phyloP scores from a whole-genome alignment of 37 sponge, comb jelly and placozoan genomes.

The Dysidea cf. avara region DNA sequence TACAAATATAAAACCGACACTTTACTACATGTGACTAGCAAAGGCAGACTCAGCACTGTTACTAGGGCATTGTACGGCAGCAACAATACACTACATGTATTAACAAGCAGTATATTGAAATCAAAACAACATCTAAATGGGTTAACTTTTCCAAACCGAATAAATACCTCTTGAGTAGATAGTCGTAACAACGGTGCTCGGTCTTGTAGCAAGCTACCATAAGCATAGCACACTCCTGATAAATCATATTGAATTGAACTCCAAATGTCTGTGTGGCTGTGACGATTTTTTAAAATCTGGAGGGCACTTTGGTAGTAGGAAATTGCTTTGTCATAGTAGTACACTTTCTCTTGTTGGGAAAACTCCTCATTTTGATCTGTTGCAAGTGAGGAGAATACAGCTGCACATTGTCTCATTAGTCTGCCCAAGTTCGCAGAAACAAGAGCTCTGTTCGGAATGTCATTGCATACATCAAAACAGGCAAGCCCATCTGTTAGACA shows the following conservation, averaged over 20 bases:
- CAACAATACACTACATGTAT: too few species aligned
- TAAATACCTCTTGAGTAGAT: slow-evolving; percentile 32
- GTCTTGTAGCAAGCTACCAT: slow-evolving; percentile 24
- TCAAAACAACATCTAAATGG: too few species aligned
- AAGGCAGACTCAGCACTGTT: too few species aligned
- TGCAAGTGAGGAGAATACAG: not conserved
- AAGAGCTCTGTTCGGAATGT: slow-evolving; percentile 21
- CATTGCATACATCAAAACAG: slow-evolving; percentile 6
- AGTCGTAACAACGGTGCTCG: slow-evolving; percentile 24
- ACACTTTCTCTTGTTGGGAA: slow-evolving; percentile 31
- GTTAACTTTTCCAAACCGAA: too few species aligned
- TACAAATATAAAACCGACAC: too few species aligned
- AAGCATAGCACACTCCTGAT: slow-evolving; percentile 26
- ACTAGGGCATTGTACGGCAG: too few species aligned
- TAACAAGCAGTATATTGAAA: too few species aligned
- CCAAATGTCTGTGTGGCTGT: slow-evolving; percentile 22
- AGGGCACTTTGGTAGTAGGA: slow-evolving; percentile 19
- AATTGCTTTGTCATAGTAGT: slow-evolving; percentile 29
- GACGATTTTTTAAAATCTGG: slow-evolving; percentile 3
- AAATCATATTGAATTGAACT: slow-evolving; percentile 25
- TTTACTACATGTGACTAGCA: too few species aligned
- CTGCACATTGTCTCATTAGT: slow-evolving; percentile 26
- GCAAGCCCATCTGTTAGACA: slow-evolving; percentile 30
- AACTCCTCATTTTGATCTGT: slow-evolving; percentile 11
- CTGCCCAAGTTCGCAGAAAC: slow-evolving; percentile 41